Evolutionary conservation across 2,797 vertebrate genomes (phyloP).

Genomic region (Echiichthys vipera): DNA sequence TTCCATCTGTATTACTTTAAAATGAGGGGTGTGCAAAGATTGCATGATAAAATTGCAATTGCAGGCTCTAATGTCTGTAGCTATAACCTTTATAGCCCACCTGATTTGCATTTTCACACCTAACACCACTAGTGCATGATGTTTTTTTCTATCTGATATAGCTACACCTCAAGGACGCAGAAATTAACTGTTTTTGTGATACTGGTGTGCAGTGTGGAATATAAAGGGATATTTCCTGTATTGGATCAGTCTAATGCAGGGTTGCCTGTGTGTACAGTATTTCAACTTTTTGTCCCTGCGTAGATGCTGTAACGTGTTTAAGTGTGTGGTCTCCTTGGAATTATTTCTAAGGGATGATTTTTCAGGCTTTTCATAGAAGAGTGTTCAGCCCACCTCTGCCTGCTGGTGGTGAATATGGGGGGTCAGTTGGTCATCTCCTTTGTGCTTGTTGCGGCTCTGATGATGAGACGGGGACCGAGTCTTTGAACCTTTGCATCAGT

Average conservation of each 20-base stretch:
- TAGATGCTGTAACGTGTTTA: not conserved
- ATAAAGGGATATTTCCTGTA: conserved; percentile 8
- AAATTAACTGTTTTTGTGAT: not conserved
- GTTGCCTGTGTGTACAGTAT: not conserved
- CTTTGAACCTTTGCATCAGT: conserved; percentile 83
- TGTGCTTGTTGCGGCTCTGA: conserved; percentile 73
- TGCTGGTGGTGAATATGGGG: conserved; percentile 53
- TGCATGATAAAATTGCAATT: conserved; percentile 42
- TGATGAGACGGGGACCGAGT: conserved; percentile 75
- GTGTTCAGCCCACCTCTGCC: conserved; percentile 17
- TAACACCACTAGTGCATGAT: conserved; percentile 27
- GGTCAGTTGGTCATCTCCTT: conserved; percentile 77
- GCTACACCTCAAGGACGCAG: conserved; percentile 22
- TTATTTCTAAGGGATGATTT: not conserved
- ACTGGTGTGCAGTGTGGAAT: conserved; percentile 13
- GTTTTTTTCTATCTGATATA: conserved; percentile 21
- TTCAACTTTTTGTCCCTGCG: conserved; percentile 3
- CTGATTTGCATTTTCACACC: conserved; percentile 53
- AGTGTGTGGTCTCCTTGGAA: conserved; percentile 8
- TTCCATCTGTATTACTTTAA: conserved; percentile 23
- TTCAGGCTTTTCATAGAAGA: conserved; percentile 19
- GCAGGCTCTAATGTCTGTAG: conserved; percentile 44
- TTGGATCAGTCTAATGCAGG: not conserved
- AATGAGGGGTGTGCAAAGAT: conserved; percentile 25
- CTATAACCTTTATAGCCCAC: conserved; percentile 32